Evolutionary conservation across 2,113 vertebrate species (phyloP).

Genomic region (Brachionichthys hirsutus): DNA sequence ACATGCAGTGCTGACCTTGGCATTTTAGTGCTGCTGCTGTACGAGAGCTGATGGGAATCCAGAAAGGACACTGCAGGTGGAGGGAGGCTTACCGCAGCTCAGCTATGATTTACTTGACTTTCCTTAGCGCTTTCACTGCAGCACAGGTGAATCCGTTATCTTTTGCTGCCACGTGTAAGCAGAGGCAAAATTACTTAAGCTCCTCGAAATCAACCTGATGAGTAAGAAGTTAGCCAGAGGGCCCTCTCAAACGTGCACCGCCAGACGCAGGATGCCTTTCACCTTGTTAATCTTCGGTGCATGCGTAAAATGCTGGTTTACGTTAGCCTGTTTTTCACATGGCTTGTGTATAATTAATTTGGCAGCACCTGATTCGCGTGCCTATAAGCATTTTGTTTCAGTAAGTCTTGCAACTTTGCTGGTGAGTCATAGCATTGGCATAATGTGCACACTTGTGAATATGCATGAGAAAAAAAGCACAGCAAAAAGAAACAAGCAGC

Average conservation of each 20-base stretch:
- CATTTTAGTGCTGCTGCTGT: constrained; percentile 34
- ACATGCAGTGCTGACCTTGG: constrained; percentile 41
- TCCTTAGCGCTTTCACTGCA: constrained; percentile 56
- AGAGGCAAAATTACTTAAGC: constrained; percentile 59
- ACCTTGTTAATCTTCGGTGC: constrained; percentile 30
- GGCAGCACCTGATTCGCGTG: constrained; percentile 28
- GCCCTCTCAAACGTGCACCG: constrained; percentile 24
- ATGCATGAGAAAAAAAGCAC: constrained; percentile 48
- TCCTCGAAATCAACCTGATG: constrained; percentile 56
- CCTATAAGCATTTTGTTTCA: constrained; percentile 39
- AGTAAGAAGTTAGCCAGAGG: constrained; percentile 42
- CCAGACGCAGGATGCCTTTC: background rate
- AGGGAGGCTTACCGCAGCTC: constrained; percentile 55
- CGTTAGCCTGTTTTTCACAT: background rate
- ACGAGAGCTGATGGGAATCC: constrained; percentile 59
- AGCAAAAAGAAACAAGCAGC: constrained; percentile 24
- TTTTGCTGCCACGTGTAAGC: constrained; percentile 51
- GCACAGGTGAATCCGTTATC: constrained; percentile 60
- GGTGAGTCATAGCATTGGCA: constrained; percentile 36
- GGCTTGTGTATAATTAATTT: constrained; percentile 32
- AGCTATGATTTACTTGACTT: constrained; percentile 62
- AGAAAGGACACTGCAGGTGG: constrained; percentile 45
- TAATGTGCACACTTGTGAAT: constrained; percentile 51
- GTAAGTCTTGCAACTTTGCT: constrained; percentile 41
- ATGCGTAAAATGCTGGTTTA: background rate